phyloP scores from a whole-genome alignment of 2,797 vertebrate species.

The Pseudochirops cupreus region DNA sequence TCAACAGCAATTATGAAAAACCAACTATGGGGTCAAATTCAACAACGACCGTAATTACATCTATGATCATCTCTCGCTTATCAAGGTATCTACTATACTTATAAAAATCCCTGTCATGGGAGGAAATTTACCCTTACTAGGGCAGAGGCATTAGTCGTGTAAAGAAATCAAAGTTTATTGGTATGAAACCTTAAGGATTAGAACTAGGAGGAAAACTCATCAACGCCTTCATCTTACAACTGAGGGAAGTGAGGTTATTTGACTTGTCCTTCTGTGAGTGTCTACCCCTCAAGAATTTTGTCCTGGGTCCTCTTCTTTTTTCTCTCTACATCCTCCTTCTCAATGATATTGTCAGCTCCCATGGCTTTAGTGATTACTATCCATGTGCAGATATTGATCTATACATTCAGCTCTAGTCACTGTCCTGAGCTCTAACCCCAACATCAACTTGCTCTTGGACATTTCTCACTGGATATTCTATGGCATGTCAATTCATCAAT shows the following conservation, averaged over 20 bases:
- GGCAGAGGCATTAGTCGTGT: background rate
- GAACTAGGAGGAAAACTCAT: background rate
- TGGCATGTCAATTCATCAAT: background rate
- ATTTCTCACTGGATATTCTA: background rate
- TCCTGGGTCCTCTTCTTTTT: background rate
- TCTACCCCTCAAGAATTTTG: background rate
- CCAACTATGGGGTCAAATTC: background rate
- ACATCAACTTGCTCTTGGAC: background rate
- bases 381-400: background rate
- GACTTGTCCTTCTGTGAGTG: background rate
- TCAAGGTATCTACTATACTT: background rate
- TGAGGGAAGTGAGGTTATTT: background rate
- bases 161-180: background rate
- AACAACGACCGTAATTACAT: background rate
- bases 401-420: background rate
- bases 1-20: background rate
- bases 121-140: background rate
- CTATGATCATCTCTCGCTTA: background rate
- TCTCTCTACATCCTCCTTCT: background rate
- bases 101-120: background rate
- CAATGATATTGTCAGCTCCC: background rate
- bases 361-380: background rate
- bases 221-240: background rate
- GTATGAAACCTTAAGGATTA: background rate
- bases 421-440: background rate